These are phyloP conservation scores for Amblyornis subalaris DNA, from an alignment of 2,113 vertebrate genomes.

Conservation along the genomic window DNA sequence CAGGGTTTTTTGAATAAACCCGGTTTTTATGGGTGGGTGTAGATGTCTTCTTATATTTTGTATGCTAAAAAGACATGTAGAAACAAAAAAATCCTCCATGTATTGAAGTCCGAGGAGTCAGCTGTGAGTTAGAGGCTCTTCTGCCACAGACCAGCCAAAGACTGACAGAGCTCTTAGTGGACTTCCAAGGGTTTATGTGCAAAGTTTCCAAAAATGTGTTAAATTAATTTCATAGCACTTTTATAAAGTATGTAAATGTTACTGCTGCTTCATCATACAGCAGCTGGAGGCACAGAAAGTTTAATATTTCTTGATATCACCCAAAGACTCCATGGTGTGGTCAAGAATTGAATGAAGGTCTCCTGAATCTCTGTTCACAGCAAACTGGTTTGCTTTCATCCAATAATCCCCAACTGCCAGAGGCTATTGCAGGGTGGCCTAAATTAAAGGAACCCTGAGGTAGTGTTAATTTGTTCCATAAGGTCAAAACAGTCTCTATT, in stretches of 20 bases:
- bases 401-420: background rate
- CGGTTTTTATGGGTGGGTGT: background rate
- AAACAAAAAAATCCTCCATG: background rate
- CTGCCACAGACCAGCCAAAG: background rate
- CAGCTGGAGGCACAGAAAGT: background rate
- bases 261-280: background rate
- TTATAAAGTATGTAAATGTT: background rate
- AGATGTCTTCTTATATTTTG: background rate
- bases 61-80: background rate
- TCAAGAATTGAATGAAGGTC: background rate
- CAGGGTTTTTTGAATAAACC: background rate
- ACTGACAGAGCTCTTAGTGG: background rate
- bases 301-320: background rate
- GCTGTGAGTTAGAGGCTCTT: background rate
- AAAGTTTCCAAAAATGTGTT: background rate
- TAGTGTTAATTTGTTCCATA: constrained; percentile 19
- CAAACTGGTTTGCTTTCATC: background rate
- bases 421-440: constrained; percentile 12
- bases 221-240: background rate
- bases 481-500: constrained; percentile 5
- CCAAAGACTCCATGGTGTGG: background rate
- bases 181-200: fast-evolving
- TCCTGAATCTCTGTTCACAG: background rate
- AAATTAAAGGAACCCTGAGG: constrained; percentile 28
- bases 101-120: background rate